Evolutionary conservation across 1,140 invertebrate species (phyloP), one percentile per base, ranked within the genome.

Genomic region (Brachionus sp.): DNA sequence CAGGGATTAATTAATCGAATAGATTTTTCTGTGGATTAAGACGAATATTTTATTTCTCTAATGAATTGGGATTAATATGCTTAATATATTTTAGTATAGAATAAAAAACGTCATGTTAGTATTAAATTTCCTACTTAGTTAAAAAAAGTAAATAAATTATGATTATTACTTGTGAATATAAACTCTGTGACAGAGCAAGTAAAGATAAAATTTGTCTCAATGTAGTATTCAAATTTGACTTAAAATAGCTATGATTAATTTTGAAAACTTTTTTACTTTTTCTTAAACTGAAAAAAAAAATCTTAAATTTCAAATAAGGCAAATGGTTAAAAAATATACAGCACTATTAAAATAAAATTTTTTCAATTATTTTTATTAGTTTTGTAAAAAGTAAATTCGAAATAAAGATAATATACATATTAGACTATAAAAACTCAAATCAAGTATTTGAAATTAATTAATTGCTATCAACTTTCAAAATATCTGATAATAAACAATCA

Each of bases 1-100:
- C 1, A 39, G 35, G 66, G 66, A 70, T 70, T 70, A 70, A 70
- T 70, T 70, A 70, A 70, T 70, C 37, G 16, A 39, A 16, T 70
- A 5, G 66, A 70, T 37, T 53, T 23, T 53, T 7, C 13, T 6
- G 6, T 39, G 66, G 66, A 70, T 70, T 70, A 70, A 70, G 66
- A 70, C 37, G 66, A 70, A 70, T 70, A 37, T 37, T 37, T 19
- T 70, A 16, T 66, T 66, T 66, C 33, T 66, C 62, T 66, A 66
- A 66, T 33, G 62, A 37, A 39, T 39, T 35, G 35, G 66, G 66
- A 70, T 70, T 70, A 42, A 16, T 70, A 19, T 37, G 37, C 25
- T 33, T 70, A 37, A 37, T 39, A n/a, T 37, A 3, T 70, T 70
- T 70, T 70, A n/a, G 5, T 57, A n/a, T 70, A 7, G 5, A 37